Conservation (phyloP, 53 echinoderm and acorn worm species). For the Echinarachnius parma region DNA sequence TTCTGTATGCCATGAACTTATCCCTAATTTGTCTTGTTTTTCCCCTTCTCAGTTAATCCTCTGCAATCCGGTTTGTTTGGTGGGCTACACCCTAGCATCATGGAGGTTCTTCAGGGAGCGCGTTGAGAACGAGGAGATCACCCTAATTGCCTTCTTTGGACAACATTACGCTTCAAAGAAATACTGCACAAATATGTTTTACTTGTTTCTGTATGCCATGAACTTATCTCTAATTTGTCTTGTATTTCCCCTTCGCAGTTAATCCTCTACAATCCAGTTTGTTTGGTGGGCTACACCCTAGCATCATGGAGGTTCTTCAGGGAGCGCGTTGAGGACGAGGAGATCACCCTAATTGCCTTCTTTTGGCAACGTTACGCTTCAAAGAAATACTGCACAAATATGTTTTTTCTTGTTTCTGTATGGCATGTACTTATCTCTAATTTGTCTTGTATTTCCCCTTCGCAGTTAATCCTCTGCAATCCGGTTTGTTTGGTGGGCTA, state of each 20-base stretch:
- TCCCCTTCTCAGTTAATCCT: constrained; percentile 87
- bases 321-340: constrained; percentile 93
- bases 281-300: constrained; percentile 76
- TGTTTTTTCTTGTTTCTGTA: too few relatives aligned
- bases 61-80: constrained; percentile 85
- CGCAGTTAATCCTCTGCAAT: constrained; percentile 85
- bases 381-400: too few relatives aligned
- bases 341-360: constrained; percentile 85
- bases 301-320: constrained; percentile 98
- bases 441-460: too few relatives aligned
- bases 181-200: too few relatives aligned
- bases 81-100: constrained; percentile 85
- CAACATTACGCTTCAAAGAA: constrained; percentile 82
- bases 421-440: too few relatives aligned
- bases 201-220: too few relatives aligned
- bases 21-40: too few relatives aligned
- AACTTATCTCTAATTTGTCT: too few relatives aligned
- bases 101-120: constrained; percentile 97
- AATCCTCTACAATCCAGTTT: constrained; percentile 86
- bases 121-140: constrained; percentile 92
- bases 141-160: constrained; percentile 88
- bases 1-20: too few relatives aligned
- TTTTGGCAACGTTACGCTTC: constrained; percentile 89
- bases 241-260: constrained; percentile 67
- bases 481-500: constrained; percentile 84